Conservation (phyloP, 1,140 invertebrate genomes). For the Octopus bimaculoides region DNA sequence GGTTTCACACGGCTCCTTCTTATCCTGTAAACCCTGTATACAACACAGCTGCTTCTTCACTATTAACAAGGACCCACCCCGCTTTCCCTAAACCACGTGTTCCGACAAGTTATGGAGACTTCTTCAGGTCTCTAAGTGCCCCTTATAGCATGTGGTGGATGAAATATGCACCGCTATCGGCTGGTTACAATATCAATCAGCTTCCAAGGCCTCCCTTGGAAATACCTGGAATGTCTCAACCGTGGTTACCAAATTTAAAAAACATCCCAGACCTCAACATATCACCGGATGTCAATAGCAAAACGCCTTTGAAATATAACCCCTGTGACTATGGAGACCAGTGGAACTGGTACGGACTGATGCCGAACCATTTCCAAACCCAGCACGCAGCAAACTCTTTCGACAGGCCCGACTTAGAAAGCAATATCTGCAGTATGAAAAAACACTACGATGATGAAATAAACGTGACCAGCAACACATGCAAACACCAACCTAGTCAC, state of each 20-base stretch:
- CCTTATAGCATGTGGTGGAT: constrained; percentile 31
- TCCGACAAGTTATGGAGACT: constrained; percentile 32
- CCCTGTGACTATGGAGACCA: not conserved
- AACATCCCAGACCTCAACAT: constrained; percentile 5
- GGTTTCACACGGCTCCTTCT: constrained; percentile 4
- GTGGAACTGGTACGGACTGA: not conserved
- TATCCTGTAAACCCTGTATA: not conserved
- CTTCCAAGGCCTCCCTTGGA: constrained; percentile 12
- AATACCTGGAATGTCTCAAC: constrained; percentile 3
- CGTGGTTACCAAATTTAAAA: constrained; percentile 13
- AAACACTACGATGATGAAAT: too few relatives aligned
- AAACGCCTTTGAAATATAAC: not conserved
- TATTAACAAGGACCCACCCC: constrained; percentile 16
- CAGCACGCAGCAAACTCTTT: too few relatives aligned
- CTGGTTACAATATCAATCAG: not conserved
- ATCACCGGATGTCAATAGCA: constrained; percentile 9
- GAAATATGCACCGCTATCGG: constrained; percentile 7
- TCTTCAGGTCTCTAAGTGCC: constrained; percentile 34
- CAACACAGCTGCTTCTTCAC: not conserved
- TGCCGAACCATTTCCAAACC: not conserved
- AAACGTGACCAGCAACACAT: too few relatives aligned
- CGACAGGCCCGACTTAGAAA: too few relatives aligned
- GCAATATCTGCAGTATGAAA: too few relatives aligned
- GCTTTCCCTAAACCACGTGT: constrained; percentile 23
- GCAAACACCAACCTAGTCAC: too few relatives aligned